phyloP scores from a whole-genome alignment of 2,113 vertebrate species.

The Leptobrachium leishanense region DNA sequence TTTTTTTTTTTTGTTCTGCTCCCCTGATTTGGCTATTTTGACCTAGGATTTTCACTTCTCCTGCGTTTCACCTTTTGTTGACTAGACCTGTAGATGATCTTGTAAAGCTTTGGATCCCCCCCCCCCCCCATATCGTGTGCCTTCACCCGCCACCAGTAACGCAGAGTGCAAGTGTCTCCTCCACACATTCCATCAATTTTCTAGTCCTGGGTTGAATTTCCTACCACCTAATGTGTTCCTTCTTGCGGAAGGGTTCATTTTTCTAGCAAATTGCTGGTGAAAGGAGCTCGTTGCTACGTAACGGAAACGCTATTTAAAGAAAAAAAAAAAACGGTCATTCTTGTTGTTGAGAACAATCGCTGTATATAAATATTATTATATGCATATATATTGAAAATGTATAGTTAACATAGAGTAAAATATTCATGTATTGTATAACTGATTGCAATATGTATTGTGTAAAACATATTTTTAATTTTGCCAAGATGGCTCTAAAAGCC shows the following conservation, averaged over 20 bases:
- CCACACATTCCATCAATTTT: slow-evolving; percentile 31
- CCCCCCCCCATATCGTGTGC: too few relatives aligned
- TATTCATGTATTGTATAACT: slow-evolving; percentile 28
- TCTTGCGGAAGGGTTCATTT: slow-evolving; percentile 50
- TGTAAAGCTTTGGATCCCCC: too few relatives aligned
- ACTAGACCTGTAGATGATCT: too few relatives aligned
- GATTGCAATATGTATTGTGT: slow-evolving; percentile 10
- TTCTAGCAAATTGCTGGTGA: slow-evolving; percentile 55
- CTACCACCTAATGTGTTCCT: slow-evolving; percentile 26
- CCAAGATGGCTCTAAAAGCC: slow-evolving; percentile 8
- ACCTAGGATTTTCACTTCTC: too few relatives aligned
- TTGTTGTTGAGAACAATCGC: slow-evolving; percentile 19
- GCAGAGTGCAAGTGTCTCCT: not conserved
- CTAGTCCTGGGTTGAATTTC: slow-evolving; percentile 6
- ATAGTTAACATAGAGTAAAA: slow-evolving; percentile 9
- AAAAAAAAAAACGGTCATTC: not conserved
- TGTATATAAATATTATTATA: not conserved
- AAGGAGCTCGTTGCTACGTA: slow-evolving; percentile 49
- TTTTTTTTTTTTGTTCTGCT: too few relatives aligned
- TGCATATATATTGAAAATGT: not conserved
- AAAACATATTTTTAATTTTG: slow-evolving; percentile 31
- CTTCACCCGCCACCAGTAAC: too few relatives aligned
- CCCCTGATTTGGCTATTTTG: too few relatives aligned
- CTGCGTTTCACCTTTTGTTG: too few relatives aligned
- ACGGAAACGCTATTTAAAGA: slow-evolving; percentile 18